Base-by-base conservation (phyloP, 2,113 vertebrate species). In the Pseudorhombus dupliciocellatus region DNA sequence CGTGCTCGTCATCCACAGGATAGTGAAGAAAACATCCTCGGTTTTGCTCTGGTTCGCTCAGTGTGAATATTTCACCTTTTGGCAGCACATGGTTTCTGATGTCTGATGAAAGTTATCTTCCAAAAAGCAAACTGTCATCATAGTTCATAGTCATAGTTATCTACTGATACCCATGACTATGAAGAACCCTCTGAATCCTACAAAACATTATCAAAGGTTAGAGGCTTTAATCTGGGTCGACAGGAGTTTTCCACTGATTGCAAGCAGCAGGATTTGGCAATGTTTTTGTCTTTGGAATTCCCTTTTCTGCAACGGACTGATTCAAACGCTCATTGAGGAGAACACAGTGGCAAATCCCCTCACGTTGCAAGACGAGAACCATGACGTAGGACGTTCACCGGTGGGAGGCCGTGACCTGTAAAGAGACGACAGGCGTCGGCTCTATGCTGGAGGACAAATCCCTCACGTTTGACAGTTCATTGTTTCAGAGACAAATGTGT, bases 181-280 rank as follows among this genome's bases (percentile, higher is more conserved):
- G 40, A 44, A 15, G 5, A 44, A 44, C 40, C 40, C 40, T 44
- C 40, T 18, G 11, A 37, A 37, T 12, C 9, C 12, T 62, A 2
- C 7, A 14, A 18, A 18, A 51, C 28, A 25, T 52, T 3, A 51
- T 28, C 25, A 71, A 5, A 56, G 72, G 84, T 84, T 84, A 88
- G 67, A 83, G 66, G 20, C 22, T 58, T 22, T 91, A 90, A 93
- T 92, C 86, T 88, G 87, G 85, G 87, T 74, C 83, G 80, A 80
- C 76, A 72, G 68, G 75, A 78, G 57, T 73, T 52, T 83, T 73
- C 22, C 6, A 12, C 46, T 80, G 85, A 93, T 92, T 91, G 83
- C 53, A 88, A 63, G 64, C 42, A 48, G 71, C 20, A 40, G 88
- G 83, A 93, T 92, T 90, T 89, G 64, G 60, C 44, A 55, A 55